These are phyloP conservation scores for Leptinotarsa defecta DNA, from an alignment of 1,140 invertebrate genomes.

Conservation along the genomic window DNA sequence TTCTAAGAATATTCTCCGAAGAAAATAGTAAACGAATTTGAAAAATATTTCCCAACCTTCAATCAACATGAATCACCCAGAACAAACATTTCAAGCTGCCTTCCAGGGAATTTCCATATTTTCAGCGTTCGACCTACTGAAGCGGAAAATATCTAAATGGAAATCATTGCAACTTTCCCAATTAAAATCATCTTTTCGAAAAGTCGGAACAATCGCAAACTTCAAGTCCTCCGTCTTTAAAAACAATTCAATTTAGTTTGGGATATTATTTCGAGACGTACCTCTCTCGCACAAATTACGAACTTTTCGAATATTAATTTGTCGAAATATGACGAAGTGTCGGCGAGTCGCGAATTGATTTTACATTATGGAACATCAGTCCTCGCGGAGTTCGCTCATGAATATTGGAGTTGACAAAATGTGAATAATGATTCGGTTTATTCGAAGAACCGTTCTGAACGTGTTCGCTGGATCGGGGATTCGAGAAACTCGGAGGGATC, in stretches of 20 bases:
- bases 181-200: neutral
- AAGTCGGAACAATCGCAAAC: conserved; percentile 1
- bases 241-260: neutral
- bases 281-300: neutral
- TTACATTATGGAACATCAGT: neutral
- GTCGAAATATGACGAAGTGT: neutral
- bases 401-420: neutral
- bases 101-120: no score
- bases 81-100: no score
- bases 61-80: no score
- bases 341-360: neutral
- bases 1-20: no score
- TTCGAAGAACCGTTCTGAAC: neutral
- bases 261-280: neutral
- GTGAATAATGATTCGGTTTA: neutral
- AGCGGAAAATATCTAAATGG: no score
- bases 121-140: neutral
- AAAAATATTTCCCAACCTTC: no score
- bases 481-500: neutral
- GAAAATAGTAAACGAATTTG: no score
- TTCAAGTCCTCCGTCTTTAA: neutral
- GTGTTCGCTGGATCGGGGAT: neutral
- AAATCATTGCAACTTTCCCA: neutral
- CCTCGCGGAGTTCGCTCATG: neutral
- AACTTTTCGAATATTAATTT: conserved; percentile 7